Conservation (phyloP, 2,113 vertebrate genomes). For the Numenius arquata region DNA sequence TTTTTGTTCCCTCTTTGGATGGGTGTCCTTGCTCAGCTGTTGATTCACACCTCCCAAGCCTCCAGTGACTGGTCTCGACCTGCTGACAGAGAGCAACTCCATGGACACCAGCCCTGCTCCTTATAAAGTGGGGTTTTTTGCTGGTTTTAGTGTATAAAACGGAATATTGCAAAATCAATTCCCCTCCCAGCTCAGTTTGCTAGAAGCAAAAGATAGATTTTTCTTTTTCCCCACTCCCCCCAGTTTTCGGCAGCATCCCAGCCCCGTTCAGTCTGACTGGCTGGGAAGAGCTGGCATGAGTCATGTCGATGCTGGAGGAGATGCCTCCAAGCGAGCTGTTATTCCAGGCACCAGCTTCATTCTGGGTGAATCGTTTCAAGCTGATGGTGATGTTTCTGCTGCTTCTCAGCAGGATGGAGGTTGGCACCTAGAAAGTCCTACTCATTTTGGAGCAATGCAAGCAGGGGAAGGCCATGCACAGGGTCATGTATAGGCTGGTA, state of each 20-base stretch:
- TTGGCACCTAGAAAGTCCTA: not conserved
- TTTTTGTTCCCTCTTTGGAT: not conserved
- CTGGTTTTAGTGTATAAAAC: not conserved
- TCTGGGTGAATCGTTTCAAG: not conserved
- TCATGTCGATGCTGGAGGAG: too few species aligned
- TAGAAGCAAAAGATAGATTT: not conserved
- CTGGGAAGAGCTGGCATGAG: not conserved
- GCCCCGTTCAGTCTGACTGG: not conserved
- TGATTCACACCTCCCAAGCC: not conserved
- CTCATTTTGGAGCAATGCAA: not conserved
- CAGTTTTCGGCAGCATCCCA: not conserved
- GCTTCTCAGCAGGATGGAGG: not conserved
- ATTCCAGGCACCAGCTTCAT: not conserved
- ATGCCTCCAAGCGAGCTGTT: not conserved
- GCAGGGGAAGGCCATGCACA: not conserved
- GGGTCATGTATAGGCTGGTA: not conserved
- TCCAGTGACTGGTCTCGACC: accelerated
- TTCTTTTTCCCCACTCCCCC: not conserved
- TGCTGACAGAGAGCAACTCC: too few species aligned
- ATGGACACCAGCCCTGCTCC: not conserved
- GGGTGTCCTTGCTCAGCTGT: not conserved
- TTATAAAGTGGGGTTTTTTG: not conserved
- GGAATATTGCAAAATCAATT: not conserved
- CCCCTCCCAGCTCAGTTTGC: not conserved
- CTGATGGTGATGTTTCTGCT: not conserved